Evolutionary conservation across 2,797 vertebrate genomes (phyloP).

Genomic region (Intellagama lesueurii): DNA sequence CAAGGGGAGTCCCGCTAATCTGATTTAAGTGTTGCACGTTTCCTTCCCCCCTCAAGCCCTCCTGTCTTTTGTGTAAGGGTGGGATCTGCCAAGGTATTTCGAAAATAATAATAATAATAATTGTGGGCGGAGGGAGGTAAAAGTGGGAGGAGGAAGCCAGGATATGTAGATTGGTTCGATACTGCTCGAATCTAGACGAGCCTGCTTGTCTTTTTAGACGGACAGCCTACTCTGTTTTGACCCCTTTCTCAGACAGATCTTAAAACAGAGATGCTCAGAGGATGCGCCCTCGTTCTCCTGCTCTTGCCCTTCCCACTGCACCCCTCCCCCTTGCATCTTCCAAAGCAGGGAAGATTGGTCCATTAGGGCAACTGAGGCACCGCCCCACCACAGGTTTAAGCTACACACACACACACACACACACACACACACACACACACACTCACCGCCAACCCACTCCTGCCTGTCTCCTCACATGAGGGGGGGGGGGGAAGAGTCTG

Average conservation of each 20-base stretch:
- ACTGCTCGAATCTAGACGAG: not conserved
- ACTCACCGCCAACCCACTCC: not conserved
- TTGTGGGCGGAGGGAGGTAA: not conserved
- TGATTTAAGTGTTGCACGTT: no score
- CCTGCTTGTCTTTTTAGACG: not conserved
- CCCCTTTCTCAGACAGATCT: not conserved
- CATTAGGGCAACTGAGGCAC: no score
- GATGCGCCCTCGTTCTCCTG: no score
- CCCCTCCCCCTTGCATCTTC: no score
- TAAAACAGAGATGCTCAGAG: not conserved
- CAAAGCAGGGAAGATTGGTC: not conserved
- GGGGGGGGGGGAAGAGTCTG: no score
- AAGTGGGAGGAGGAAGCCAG: not conserved
- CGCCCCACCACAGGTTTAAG: no score
- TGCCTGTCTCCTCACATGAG: no score
- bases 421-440: not conserved
- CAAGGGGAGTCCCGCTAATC: not conserved
- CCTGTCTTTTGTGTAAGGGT: not conserved
- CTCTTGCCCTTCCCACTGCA: no score
- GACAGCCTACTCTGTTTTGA: not conserved
- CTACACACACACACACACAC: not conserved
- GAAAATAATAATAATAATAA: no score
- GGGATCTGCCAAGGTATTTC: not conserved
- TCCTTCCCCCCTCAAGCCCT: not conserved
- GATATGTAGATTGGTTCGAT: not conserved